Conservation (phyloP, 1,140 invertebrate species). For the Sarcophaga peregrina region DNA sequence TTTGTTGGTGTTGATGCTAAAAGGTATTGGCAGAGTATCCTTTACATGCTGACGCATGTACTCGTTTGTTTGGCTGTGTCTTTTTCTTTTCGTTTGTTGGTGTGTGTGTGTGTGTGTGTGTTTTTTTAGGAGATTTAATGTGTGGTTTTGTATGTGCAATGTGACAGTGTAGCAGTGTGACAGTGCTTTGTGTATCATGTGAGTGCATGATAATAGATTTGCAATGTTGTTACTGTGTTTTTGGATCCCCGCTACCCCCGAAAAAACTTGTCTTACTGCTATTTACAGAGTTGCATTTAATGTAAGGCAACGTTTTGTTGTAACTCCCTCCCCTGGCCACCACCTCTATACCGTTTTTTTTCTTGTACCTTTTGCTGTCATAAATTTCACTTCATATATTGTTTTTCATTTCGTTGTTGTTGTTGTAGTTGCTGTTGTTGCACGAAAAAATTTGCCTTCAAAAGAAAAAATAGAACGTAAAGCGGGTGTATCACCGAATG, state of each 20-base stretch:
- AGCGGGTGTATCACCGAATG: slow-evolving; percentile 25
- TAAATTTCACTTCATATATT: slow-evolving; percentile 39
- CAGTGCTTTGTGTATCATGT: slow-evolving; percentile 32
- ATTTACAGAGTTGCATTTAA: slow-evolving; percentile 32
- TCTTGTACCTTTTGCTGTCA: slow-evolving; percentile 31
- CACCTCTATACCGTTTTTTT: not conserved
- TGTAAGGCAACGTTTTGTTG: not conserved
- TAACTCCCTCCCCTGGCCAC: not conserved
- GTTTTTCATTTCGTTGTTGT: not conserved
- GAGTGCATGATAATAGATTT: slow-evolving; percentile 41
- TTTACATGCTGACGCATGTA: slow-evolving; percentile 34
- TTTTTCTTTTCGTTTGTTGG: too few species aligned
- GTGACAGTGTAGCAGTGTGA: too few species aligned
- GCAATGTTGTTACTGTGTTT: slow-evolving; percentile 30
- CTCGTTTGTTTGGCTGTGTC: slow-evolving; percentile 10
- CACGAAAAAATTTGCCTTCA: not conserved
- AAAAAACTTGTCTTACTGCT: not conserved
- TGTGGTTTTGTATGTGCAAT: slow-evolving; percentile 2
- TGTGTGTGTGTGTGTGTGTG: not conserved
- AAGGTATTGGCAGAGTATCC: slow-evolving; percentile 40
- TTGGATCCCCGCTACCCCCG: not conserved
- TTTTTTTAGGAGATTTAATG: not conserved
- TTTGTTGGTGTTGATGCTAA: slow-evolving; percentile 12
- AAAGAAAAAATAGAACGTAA: not conserved
- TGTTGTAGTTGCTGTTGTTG: not conserved